These are phyloP conservation scores for Ostrea edulis DNA, from an alignment of 1,140 invertebrate genomes.

Conservation along the genomic window DNA sequence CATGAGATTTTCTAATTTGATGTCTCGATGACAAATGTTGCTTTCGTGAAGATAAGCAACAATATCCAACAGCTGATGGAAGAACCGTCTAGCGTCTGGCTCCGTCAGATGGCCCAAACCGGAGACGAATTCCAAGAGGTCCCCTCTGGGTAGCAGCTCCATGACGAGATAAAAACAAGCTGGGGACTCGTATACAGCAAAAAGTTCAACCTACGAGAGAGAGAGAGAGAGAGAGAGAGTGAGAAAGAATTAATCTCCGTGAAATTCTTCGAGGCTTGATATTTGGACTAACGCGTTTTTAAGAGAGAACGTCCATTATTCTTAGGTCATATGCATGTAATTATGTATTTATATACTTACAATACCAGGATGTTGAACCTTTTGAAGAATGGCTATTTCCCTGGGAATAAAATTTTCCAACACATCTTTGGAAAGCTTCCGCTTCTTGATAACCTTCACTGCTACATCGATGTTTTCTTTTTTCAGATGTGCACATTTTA, in stretches of 20 bases:
- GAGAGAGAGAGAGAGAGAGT: not conserved
- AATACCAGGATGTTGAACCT: constrained; percentile 87
- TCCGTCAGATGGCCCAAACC: constrained; percentile 58
- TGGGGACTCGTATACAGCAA: constrained; percentile 81
- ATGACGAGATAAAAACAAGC: constrained; percentile 90
- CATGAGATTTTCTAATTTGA: constrained; percentile 74
- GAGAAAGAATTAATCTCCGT: no score
- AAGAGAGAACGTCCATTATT: no score
- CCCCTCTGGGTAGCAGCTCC: constrained; percentile 91
- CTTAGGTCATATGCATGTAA: no score
- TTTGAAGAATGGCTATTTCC: constrained; percentile 87
- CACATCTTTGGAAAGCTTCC: constrained; percentile 87
- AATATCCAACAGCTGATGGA: constrained; percentile 85
- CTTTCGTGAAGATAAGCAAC: constrained; percentile 81
- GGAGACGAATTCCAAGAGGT: constrained; percentile 88
- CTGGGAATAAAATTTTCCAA: constrained; percentile 90
- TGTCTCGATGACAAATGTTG: constrained; percentile 85
- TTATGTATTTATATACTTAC: no score
- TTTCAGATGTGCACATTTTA: constrained; percentile 87
- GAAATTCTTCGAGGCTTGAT: no score
- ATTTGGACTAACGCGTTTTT: no score
- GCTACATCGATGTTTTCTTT: constrained; percentile 87
- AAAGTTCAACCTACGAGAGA: constrained; percentile 52
- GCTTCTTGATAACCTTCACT: constrained; percentile 91
- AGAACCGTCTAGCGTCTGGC: constrained; percentile 78